Evolutionary conservation across 2,888 invertebrate species (phyloP), one percentile per base, ranked within the genome.

Genomic region (Parthenolecanium corni): DNA sequence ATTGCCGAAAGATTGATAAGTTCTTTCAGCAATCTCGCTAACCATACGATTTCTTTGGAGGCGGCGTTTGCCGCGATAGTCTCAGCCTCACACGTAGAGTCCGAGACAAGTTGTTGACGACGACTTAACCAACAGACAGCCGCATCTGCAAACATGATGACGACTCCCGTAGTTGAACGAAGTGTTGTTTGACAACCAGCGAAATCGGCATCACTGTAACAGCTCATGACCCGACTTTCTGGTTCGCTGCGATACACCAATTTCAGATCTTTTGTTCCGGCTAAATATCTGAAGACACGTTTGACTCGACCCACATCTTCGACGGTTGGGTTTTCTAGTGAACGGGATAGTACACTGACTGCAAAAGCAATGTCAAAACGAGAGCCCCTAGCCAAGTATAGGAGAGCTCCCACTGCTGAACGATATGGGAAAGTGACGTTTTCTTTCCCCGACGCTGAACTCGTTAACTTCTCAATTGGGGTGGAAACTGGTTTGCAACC

Each of bases 161-260:
- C 62, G 0, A 69, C 64, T 14, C 69, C 71, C 38, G 70, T 67
- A 12, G 69, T 71, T 54, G 69, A 71, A n/a, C 71, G 66, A 9
- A 71, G 68, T 20, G 70, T 70, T 36, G 62, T 67, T 25, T 52
- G 36, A 36, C 70, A 70, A 4, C 70, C 70, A 46, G 69, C 72
- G 65, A 70, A 72, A 66, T 74, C 71, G 36, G 72, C 71, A 68
- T 73, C 71, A 25, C 71, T 72, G 63, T 65, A 72, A 51, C 67
- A 66, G 23, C 44, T 21, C 1, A 56, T 21, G 1, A 18, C 16
- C 3, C 2, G 1, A 14, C 24, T 12, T 36, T 18, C 23, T n/a
- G 40, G 3, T 5, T 24, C 23, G 18, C 2, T 9, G 11, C 46
- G 21, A 52, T 69, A 71, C 2, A 64, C 36, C 40, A 71, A 68